Evolutionary conservation across 2,888 invertebrate genomes (phyloP).

Genomic region (Scaptomyza reducta): DNA sequence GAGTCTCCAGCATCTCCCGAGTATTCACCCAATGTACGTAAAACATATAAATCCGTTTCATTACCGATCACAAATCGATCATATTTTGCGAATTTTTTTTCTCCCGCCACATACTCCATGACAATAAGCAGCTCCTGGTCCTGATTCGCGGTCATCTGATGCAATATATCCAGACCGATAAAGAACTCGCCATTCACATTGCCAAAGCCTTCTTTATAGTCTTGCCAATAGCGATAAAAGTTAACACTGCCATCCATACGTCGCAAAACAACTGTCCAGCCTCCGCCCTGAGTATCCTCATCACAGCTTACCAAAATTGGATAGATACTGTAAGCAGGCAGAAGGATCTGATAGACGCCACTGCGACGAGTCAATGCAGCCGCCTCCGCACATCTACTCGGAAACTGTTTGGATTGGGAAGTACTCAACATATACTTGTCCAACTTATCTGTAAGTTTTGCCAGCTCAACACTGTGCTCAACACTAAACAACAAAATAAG

Average conservation of each 20-base stretch:
- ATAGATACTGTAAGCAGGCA: too few relatives aligned
- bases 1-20: constrained; percentile 89
- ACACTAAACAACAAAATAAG: too few relatives aligned
- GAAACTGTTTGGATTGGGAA: too few relatives aligned
- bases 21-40: constrained; percentile 87
- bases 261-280: too few relatives aligned
- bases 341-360: too few relatives aligned
- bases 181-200: constrained; percentile 89
- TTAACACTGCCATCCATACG: constrained; percentile 84
- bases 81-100: constrained; percentile 86
- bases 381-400: too few relatives aligned
- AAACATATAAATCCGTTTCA: constrained; percentile 87
- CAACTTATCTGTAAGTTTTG: too few relatives aligned
- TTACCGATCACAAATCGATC: constrained; percentile 88
- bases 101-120: constrained; percentile 86
- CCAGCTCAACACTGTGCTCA: too few relatives aligned
- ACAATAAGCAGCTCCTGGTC: constrained; percentile 87
- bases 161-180: constrained; percentile 88
- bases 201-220: constrained; percentile 87
- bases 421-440: too few relatives aligned
- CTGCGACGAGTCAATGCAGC: too few relatives aligned
- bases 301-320: too few relatives aligned
- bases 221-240: constrained; percentile 87
- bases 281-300: too few relatives aligned
- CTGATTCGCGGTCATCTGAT: constrained; percentile 83